These are phyloP conservation scores for Ptychodera flava DNA, from an alignment of 35 echinoderm and acorn worm genomes.

Conservation along the genomic window DNA sequence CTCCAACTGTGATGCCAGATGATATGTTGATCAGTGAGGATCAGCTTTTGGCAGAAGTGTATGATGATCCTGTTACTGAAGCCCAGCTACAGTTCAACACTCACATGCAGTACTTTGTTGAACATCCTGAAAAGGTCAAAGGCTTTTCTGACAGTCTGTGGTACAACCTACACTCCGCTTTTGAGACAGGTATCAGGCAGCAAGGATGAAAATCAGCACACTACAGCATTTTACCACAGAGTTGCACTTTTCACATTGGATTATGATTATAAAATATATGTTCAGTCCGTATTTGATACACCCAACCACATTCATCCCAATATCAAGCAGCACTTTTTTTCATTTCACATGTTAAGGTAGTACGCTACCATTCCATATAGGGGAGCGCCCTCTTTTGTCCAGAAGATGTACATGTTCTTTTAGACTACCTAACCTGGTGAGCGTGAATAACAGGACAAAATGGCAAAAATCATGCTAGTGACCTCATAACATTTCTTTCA, in stretches of 20 bases:
- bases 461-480: no score
- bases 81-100: neutral
- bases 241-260: neutral
- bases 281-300: neutral
- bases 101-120: neutral
- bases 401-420: no score
- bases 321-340: no score
- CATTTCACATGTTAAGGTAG: no score
- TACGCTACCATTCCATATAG: no score
- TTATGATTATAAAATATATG: neutral
- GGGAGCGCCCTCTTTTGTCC: no score
- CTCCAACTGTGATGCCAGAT: neutral
- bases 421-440: no score
- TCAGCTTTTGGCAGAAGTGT: neutral
- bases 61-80: neutral
- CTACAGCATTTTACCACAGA: neutral
- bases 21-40: neutral
- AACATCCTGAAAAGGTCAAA: neutral
- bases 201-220: neutral
- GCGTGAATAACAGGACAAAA: no score
- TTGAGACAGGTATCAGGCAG: neutral
- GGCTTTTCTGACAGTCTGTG: neutral
- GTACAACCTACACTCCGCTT: neutral
- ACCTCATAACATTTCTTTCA: no score
- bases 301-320: no score